Conservation (phyloP, 1,140 invertebrate genomes). For the Eueides isabella region DNA sequence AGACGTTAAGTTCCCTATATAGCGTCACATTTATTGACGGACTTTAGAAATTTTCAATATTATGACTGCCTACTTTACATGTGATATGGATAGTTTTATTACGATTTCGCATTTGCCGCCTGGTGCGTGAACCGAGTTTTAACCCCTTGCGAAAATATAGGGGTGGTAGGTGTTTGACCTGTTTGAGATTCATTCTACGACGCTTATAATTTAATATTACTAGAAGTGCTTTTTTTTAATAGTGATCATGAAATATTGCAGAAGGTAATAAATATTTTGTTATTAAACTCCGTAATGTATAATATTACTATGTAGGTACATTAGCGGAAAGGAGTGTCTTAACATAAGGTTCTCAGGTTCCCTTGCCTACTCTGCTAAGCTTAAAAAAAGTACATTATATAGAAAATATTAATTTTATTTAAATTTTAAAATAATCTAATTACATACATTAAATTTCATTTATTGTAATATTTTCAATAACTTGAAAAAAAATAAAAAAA, state of each 20-base stretch:
- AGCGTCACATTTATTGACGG: constrained; percentile 79
- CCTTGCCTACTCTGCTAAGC: too few species aligned
- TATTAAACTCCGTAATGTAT: neutral
- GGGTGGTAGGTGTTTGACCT: constrained; percentile 40
- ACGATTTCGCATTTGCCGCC: constrained; percentile 81
- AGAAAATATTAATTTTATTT: too few species aligned
- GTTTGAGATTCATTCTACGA: constrained; percentile 18
- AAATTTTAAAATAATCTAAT: too few species aligned
- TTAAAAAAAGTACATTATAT: too few species aligned
- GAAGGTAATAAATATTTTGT: neutral
- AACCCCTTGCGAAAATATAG: constrained; percentile 44
- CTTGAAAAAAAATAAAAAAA: too few species aligned
- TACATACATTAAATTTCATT: too few species aligned
- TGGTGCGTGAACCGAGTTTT: constrained; percentile 61
- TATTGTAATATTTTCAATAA: too few species aligned
- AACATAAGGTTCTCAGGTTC: too few species aligned
- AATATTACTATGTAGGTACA: too few species aligned
- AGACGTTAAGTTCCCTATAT: constrained; percentile 66
- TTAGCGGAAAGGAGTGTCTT: too few species aligned
- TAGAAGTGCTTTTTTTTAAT: neutral
- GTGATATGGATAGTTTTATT: constrained; percentile 78
- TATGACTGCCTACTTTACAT: constrained; percentile 81
- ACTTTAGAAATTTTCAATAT: constrained; percentile 81
- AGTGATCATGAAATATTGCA: neutral
- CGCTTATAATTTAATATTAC: neutral